Evolutionary conservation across 2,113 vertebrate genomes (phyloP), one percentile per base, ranked within the genome.

Genomic region (Bufo gargarizans): DNA sequence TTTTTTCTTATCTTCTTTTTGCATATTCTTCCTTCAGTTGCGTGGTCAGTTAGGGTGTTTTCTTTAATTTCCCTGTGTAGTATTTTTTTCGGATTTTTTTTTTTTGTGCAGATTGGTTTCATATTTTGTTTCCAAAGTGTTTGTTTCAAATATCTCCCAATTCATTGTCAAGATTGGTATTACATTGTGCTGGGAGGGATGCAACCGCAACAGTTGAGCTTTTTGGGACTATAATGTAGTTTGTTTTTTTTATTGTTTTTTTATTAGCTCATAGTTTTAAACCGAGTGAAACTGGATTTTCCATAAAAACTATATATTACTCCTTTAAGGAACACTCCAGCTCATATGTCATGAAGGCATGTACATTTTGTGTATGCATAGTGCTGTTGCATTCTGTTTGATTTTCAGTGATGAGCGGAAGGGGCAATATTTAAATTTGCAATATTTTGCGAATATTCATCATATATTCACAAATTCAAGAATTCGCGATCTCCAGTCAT

Each of bases 1-100:
- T 58, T 8, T 11, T 58, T 58, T 12, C 12, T 58, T 58, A 8
- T 53, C 50, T 53, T 53, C 4, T 53, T 53, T 65, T 8, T 65
- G 19, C 11, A 12, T 0, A 13, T 14, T 14, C 45, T 72, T 47
- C 22, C 8, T 72, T 45, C 13, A 4, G 2, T 45, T 6, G n/a
- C 6, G 20, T 45, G n/a, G 50, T 47, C 16, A 45, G 11, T 33
- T 17, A 1, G 22, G n/a, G 45, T 22, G 63, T 74, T 61, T 45
- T 56, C 78, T 58, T 11, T 59, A 74, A 74, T 19, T 74, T 74
- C 47, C 43, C 47, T 20, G 8, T 19, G 14, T 19, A 50, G 72
- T 67, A 58, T 71, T 76, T 58, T 81, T 61, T 65, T 82, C 22
- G 20, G 0, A 6, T 83, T 69, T 83, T 83, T 67, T 83, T 61